These are phyloP conservation scores for Brevipalpus yothersi DNA, from an alignment of 1,140 invertebrate species.

Conservation along the genomic window DNA sequence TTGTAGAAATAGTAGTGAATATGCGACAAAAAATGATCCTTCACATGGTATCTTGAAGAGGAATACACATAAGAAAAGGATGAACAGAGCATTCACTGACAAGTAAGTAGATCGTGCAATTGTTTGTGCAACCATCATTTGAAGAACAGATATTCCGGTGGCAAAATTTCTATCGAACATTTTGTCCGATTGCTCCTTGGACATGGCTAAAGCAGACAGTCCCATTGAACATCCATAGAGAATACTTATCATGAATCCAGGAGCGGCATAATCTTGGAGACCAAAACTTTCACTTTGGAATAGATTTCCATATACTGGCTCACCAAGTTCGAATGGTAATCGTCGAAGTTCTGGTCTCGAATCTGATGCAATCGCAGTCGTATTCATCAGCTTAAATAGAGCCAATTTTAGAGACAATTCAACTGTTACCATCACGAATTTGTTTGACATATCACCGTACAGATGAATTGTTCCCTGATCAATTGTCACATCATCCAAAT, in stretches of 20 bases:
- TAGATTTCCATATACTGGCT: neutral
- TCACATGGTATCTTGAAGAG: neutral
- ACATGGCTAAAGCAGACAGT: neutral
- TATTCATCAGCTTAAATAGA: neutral
- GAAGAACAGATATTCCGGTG: neutral
- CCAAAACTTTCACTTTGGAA: neutral
- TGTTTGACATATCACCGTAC: neutral
- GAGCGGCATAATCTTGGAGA: neutral
- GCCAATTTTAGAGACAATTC: neutral
- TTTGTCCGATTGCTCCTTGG: neutral
- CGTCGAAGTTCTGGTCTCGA: neutral
- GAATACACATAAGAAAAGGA: neutral
- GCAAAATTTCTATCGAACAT: constrained; percentile 2
- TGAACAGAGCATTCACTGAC: neutral
- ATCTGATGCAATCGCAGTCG: neutral
- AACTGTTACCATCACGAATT: neutral
- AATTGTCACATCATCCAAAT: neutral
- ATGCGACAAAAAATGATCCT: neutral
- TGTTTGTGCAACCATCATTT: neutral
- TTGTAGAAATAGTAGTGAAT: constrained; percentile 24
- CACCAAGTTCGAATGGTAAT: neutral
- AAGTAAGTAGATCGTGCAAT: neutral
- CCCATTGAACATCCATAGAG: neutral
- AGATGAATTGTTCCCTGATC: neutral
- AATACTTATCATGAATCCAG: neutral